These are phyloP conservation scores for Pseudochromis fuscus DNA, from an alignment of 2,797 vertebrate species.

Conservation along the genomic window DNA sequence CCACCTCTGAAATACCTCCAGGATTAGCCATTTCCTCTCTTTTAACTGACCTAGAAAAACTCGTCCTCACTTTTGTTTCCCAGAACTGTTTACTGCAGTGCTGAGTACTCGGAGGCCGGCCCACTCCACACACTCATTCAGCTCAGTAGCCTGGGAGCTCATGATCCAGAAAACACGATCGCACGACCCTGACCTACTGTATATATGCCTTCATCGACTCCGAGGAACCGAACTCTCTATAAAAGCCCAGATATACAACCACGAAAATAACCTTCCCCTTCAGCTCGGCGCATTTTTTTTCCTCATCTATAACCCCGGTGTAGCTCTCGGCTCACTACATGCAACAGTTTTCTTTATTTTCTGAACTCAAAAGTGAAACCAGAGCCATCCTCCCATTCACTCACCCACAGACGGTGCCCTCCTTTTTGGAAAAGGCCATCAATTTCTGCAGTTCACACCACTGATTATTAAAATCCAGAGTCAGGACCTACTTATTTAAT, in stretches of 20 bases:
- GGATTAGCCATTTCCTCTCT: constrained; percentile 61
- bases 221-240: constrained; percentile 19
- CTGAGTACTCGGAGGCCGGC: constrained; percentile 44
- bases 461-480: constrained; percentile 54
- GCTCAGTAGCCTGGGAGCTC: constrained; percentile 57
- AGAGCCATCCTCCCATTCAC: background rate
- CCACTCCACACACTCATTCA: constrained; percentile 41
- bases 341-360: constrained; percentile 26
- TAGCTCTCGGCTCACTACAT: background rate
- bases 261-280: constrained; percentile 17
- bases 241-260: constrained; percentile 25
- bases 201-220: constrained; percentile 39
- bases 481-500: constrained; percentile 54
- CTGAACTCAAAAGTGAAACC: constrained; percentile 30
- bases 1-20: constrained; percentile 65
- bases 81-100: constrained; percentile 54
- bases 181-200: constrained; percentile 56
- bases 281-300: constrained; percentile 20
- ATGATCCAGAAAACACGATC: constrained; percentile 66
- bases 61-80: constrained; percentile 58
- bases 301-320: constrained; percentile 26
- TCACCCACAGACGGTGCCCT: constrained; percentile 9
- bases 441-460: constrained; percentile 38
- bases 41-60: constrained; percentile 77
- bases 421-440: constrained; percentile 32